Conservation (phyloP, 1,140 invertebrate species). For the Drosophila carrolli region DNA sequence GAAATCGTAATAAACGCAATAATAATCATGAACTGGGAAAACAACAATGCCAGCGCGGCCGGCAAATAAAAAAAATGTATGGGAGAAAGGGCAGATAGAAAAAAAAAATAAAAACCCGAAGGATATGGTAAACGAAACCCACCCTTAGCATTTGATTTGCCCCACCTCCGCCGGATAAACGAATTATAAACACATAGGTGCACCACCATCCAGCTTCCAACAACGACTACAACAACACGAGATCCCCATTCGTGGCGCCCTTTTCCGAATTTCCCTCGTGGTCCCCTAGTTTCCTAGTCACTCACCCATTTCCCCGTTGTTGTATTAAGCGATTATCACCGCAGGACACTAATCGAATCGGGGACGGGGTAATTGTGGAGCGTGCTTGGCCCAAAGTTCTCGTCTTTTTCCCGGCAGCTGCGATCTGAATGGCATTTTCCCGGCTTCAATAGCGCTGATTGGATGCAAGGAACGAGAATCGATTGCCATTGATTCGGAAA, state of each 20-base stretch:
- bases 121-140: conserved; percentile 58
- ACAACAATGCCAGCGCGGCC: conserved; percentile 50
- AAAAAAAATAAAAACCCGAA: conserved; percentile 8
- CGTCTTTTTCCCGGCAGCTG: conserved; percentile 19
- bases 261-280: neutral
- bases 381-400: conserved; percentile 50
- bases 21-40: conserved; percentile 73
- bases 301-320: conserved; percentile 8
- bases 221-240: conserved; percentile 21
- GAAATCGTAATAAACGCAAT: conserved; percentile 78
- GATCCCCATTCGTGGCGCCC: conserved; percentile 6
- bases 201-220: conserved; percentile 24
- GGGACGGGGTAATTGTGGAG: conserved; percentile 48
- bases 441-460: conserved; percentile 19
- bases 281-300: neutral
- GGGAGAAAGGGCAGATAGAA: neutral
- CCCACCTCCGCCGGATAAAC: conserved; percentile 38
- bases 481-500: conserved; percentile 25
- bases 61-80: conserved; percentile 13
- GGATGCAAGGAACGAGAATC: conserved; percentile 1
- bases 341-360: conserved; percentile 57
- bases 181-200: conserved; percentile 65
- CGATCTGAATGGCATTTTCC: conserved; percentile 32
- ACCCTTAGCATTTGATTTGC: conserved; percentile 49
- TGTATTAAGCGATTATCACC: conserved; percentile 71